Conservation (phyloP, 2,797 vertebrate species). For the Hapalemur alaotrensis region DNA sequence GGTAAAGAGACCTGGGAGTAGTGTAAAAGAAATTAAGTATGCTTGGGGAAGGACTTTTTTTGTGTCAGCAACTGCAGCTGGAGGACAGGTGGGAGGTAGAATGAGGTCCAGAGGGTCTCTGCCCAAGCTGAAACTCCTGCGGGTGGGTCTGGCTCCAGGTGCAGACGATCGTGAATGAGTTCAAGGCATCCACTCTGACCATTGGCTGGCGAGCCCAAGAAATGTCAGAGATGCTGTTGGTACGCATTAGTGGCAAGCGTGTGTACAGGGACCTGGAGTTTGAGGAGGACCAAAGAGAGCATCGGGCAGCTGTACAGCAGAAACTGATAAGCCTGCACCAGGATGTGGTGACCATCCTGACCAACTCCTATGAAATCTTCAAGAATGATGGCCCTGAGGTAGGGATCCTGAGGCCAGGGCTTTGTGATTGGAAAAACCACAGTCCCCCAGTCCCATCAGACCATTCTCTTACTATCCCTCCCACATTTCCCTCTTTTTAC, state of each 20-base stretch:
- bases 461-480: neutral
- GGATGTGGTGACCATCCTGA: conserved; percentile 86
- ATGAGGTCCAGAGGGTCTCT: neutral
- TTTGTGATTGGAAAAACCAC: neutral
- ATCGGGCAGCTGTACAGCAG: conserved; percentile 83
- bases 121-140: neutral
- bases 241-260: conserved; percentile 87
- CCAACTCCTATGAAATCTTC: conserved; percentile 86
- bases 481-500: neutral
- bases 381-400: conserved; percentile 89
- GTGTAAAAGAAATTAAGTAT: neutral
- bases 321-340: conserved; percentile 84
- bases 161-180: conserved; percentile 88
- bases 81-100: neutral
- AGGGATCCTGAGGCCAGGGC: neutral
- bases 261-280: conserved; percentile 91
- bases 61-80: neutral
- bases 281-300: conserved; percentile 85
- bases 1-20: neutral
- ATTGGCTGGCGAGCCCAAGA: conserved; percentile 85
- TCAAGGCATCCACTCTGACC: conserved; percentile 86
- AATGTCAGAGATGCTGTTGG: conserved; percentile 89
- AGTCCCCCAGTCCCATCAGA: neutral
- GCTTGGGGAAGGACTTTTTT: neutral
- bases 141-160: conserved; percentile 81